phyloP scores from a whole-genome alignment of 2,113 vertebrate genomes.

The Fulica atra region DNA sequence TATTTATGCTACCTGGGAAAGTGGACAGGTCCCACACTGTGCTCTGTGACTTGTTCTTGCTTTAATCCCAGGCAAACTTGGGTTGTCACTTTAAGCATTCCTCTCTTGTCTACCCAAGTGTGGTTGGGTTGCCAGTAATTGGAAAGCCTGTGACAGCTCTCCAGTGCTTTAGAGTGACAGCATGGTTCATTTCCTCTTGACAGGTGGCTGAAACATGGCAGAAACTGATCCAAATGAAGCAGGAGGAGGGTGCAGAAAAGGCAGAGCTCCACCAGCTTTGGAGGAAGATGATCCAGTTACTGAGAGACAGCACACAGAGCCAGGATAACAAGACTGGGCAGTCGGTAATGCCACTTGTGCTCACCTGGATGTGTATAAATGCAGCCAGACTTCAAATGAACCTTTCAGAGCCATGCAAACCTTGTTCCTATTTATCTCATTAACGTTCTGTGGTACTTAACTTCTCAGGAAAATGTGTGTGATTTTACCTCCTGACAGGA shows the following conservation, averaged over 20 bases:
- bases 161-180: background rate
- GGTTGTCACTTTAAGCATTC: accelerated
- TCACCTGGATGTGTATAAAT: background rate
- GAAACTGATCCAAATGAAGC: slow-evolving; percentile 80
- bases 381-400: background rate
- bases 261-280: slow-evolving; percentile 85
- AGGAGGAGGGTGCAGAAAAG: slow-evolving; percentile 80
- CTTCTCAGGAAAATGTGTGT: background rate
- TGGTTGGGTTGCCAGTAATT: background rate
- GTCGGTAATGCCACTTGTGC: slow-evolving; percentile 72
- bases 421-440: background rate
- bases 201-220: slow-evolving; percentile 86
- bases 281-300: slow-evolving; percentile 84
- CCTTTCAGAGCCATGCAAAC: background rate
- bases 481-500: background rate
- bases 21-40: background rate
- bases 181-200: background rate
- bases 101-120: background rate
- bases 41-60: background rate
- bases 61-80: background rate
- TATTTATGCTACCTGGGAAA: background rate
- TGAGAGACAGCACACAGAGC: slow-evolving; percentile 75
- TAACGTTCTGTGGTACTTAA: background rate
- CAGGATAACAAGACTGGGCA: slow-evolving; percentile 85
- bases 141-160: background rate